Evolutionary conservation across 2,888 invertebrate species (phyloP).

Genomic region (Stratiomys singularior): DNA sequence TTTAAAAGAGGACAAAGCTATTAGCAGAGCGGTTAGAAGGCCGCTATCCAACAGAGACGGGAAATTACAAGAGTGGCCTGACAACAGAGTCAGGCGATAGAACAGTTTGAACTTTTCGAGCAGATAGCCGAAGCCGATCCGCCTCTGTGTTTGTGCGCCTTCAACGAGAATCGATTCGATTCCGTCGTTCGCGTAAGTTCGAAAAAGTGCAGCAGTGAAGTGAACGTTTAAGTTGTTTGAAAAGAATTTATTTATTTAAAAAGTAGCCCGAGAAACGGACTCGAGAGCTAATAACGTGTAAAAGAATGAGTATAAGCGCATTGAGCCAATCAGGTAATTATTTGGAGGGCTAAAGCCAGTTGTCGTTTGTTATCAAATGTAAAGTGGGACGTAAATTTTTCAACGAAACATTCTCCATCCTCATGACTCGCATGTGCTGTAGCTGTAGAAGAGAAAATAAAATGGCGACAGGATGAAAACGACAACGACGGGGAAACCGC

Average conservation of each 20-base stretch:
- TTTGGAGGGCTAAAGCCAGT: not conserved
- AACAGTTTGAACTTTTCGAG: slow-evolving; percentile 44
- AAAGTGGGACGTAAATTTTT: slow-evolving; percentile 50
- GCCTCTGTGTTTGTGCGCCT: slow-evolving; percentile 26
- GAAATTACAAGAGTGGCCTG: slow-evolving; percentile 36
- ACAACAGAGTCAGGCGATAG: slow-evolving; percentile 34
- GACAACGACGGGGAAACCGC: slow-evolving; percentile 53
- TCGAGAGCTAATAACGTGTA: not conserved
- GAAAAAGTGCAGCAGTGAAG: slow-evolving; percentile 28
- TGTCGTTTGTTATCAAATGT: slow-evolving; percentile 38
- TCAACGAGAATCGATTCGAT: slow-evolving; percentile 45
- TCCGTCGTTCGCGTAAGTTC: slow-evolving; percentile 33
- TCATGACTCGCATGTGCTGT: slow-evolving; percentile 46
- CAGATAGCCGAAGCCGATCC: slow-evolving; percentile 37
- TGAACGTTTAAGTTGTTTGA: slow-evolving; percentile 37
- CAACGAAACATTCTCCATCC: slow-evolving; percentile 53
- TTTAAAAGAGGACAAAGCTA: slow-evolving; percentile 27
- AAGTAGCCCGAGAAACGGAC: slow-evolving; percentile 9
- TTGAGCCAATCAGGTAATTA: slow-evolving; percentile 39
- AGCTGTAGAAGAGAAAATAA: slow-evolving; percentile 53
- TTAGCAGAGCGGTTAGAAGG: slow-evolving; percentile 34
- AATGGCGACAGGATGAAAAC: slow-evolving; percentile 53
- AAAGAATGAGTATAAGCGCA: slow-evolving; percentile 24
- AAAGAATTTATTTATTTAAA: slow-evolving; percentile 17
- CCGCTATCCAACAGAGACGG: slow-evolving; percentile 33